Conservation (phyloP, 2,797 vertebrate species). For the Platyrinchus mystaceus region DNA sequence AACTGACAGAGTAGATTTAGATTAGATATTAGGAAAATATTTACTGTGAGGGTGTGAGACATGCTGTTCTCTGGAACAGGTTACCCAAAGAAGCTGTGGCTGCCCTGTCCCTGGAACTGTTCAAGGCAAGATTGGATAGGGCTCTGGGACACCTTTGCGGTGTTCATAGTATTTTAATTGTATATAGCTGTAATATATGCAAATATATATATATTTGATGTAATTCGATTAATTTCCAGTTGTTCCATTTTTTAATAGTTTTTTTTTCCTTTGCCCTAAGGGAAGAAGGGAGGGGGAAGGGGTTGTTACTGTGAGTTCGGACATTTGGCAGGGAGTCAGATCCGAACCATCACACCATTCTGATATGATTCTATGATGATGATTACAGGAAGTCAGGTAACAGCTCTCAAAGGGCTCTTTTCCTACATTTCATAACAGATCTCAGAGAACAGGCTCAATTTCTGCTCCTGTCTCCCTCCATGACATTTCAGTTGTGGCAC, state of each 20-base stretch:
- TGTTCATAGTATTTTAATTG: no score
- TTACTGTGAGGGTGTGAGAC: accelerated
- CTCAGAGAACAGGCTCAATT: background rate
- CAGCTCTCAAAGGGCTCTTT: background rate
- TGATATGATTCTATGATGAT: background rate
- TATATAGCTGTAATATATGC: no score
- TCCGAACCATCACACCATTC: no score
- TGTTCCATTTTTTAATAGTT: no score
- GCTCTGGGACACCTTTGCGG: accelerated
- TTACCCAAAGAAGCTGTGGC: background rate
- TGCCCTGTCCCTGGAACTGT: background rate
- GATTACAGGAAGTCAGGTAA: background rate
- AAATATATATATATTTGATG: no score
- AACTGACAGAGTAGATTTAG: background rate
- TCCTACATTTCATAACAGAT: background rate
- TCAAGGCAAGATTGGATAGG: accelerated
- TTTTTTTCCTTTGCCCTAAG: no score
- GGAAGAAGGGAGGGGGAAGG: no score
- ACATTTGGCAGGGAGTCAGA: no score
- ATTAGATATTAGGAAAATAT: background rate
- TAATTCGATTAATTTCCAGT: no score
- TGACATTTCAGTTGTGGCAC: background rate
- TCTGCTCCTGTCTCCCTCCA: background rate
- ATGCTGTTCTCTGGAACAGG: background rate
- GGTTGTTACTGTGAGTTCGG: no score